These are phyloP conservation scores for Bruchidius siliquastri DNA, from an alignment of 2,888 invertebrate genomes.

Conservation along the genomic window DNA sequence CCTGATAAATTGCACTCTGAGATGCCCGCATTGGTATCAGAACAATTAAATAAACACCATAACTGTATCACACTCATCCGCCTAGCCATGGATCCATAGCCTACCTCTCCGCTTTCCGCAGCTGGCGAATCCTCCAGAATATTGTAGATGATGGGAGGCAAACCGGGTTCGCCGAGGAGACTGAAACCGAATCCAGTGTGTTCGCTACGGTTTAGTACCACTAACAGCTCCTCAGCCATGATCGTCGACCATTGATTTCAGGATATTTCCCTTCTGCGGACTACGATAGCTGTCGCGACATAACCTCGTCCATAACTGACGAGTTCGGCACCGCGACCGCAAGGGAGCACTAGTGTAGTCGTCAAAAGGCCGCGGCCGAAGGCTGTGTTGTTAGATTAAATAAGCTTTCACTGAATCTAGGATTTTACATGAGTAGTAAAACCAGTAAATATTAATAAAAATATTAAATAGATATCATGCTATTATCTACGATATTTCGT, in stretches of 20 bases:
- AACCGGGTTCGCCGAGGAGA: constrained; percentile 82
- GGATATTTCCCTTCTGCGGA: constrained; percentile 9
- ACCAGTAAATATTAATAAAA: not conserved
- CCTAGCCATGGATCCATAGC: constrained; percentile 25
- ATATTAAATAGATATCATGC: not conserved
- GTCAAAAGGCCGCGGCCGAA: not conserved
- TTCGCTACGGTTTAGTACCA: constrained; percentile 82
- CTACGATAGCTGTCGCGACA: constrained; percentile 35
- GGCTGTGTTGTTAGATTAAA: not conserved
- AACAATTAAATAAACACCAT: not conserved
- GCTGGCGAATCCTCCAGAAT: constrained; percentile 91
- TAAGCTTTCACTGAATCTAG: not conserved
- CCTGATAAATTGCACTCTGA: not conserved
- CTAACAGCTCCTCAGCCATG: constrained; percentile 88
- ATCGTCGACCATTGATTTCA: constrained; percentile 43
- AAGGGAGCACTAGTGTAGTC: constrained; percentile 23
- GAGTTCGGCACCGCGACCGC: constrained; percentile 24
- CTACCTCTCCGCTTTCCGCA: constrained; percentile 83
- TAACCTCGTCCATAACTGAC: constrained; percentile 43
- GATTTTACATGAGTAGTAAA: not conserved
- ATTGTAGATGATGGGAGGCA: constrained; percentile 90
- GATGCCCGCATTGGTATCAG: not conserved
- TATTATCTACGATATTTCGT: no score
- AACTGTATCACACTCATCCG: not conserved
- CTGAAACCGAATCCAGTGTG: constrained; percentile 88